Evolutionary conservation across 2,113 vertebrate genomes (phyloP).

Genomic region (Syrmaticus mikado): DNA sequence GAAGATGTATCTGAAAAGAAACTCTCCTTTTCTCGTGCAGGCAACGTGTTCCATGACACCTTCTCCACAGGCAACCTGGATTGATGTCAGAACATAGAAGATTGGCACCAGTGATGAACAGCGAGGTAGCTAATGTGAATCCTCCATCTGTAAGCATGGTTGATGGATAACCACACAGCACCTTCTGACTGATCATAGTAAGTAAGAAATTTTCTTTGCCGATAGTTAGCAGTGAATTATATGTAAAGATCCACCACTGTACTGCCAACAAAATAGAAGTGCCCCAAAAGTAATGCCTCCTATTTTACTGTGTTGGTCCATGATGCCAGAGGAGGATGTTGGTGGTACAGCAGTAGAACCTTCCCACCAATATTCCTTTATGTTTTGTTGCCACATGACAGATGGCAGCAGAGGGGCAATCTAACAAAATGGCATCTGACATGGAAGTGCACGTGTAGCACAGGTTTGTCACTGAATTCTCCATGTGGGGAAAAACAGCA

Average conservation of each 20-base stretch:
- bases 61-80: neutral
- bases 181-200: neutral
- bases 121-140: neutral
- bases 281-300: too few species aligned
- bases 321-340: too few species aligned
- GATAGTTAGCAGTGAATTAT: neutral
- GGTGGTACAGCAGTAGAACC: too few species aligned
- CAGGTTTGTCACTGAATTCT: too few species aligned
- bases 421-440: too few species aligned
- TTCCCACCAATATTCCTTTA: too few species aligned
- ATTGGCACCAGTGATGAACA: neutral
- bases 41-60: neutral
- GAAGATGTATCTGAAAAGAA: neutral
- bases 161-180: neutral
- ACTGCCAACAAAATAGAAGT: neutral
- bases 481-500: too few species aligned
- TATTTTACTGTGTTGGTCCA: too few species aligned
- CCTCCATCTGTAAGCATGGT: neutral
- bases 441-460: too few species aligned
- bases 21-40: neutral
- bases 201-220: neutral
- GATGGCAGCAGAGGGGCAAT: too few species aligned
- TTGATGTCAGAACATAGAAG: neutral
- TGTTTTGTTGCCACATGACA: too few species aligned
- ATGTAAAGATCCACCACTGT: neutral